A percentile compares a stretch with the other conserved stretches of the same genome.
Evolutionary conservation across 2,797 vertebrate genomes (phyloP).

Genomic region (Chelon auratus): DNA sequence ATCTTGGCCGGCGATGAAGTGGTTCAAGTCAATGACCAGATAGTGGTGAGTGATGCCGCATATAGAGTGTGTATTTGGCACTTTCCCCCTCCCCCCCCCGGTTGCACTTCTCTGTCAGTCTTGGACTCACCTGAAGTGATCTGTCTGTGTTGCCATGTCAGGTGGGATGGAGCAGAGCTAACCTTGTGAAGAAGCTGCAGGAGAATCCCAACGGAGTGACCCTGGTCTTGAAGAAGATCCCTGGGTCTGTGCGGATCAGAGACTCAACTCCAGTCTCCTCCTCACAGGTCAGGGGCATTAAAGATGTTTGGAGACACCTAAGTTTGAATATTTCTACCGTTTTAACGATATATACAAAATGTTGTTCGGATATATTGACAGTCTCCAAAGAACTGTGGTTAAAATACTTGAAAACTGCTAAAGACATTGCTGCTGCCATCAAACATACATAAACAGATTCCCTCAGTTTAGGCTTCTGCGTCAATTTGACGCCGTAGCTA

Average conservation of each 20-base stretch:
- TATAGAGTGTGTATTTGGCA: background rate
- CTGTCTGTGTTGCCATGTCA: slow-evolving; percentile 51
- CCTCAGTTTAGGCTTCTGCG: too few species aligned
- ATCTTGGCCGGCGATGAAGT: slow-evolving; percentile 94
- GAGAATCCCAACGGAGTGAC: slow-evolving; percentile 84
- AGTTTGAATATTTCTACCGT: too few species aligned
- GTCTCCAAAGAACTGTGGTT: too few species aligned
- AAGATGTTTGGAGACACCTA: background rate
- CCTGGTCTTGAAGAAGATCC: slow-evolving; percentile 91
- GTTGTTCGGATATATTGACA: too few species aligned
- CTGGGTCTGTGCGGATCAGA: slow-evolving; percentile 60
- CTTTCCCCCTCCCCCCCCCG: background rate
- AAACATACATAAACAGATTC: background rate
- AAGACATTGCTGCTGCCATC: background rate
- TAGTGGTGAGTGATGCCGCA: slow-evolving; percentile 89
- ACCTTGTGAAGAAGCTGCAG: slow-evolving; percentile 87
- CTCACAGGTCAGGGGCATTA: slow-evolving; percentile 56
- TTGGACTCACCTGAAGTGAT: background rate
- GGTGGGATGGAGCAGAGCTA: slow-evolving; percentile 93
- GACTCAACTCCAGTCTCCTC: slow-evolving; percentile 21
- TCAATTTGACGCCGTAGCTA: too few species aligned
- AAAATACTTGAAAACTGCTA: background rate
- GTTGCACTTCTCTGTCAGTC: background rate
- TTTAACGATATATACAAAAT: too few species aligned
- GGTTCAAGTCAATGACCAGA: slow-evolving; percentile 92